Base-by-base conservation (phyloP, 2,113 vertebrate genomes). In the Siniperca chuatsi region DNA sequence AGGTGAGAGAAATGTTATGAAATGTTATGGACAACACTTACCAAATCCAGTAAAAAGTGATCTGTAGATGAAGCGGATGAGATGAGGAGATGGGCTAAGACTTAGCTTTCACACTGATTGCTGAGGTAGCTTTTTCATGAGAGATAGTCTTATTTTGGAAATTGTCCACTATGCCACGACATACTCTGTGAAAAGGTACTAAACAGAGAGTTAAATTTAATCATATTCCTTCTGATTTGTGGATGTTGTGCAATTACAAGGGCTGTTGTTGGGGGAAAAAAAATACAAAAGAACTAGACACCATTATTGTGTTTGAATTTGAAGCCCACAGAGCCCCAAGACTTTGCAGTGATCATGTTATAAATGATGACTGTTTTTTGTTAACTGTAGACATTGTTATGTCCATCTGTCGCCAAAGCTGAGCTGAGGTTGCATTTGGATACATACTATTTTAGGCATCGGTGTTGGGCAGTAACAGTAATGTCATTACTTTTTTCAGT, bases 51-150 rank as follows among this genome's bases (percentile, higher is more conserved):
- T 18, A 13, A 35, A 55, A 65, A 64, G 55, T 75, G 58, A 44
- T 21, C 23, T 54, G 48, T 61, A 35, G 13, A 50, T 23, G n/a
- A 75, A 42, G 70, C 68, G 58, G 78, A 77, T 29, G 35, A 37
- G 35, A 44, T 44, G 8, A 8, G 37, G 15, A 70, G 20, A 64
- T 44, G 44, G 54, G 16, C 42, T 40, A 71, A 81, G 21, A 71
- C 20, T 16, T 48, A 74, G 52, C 78, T 67, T 71, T 82, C 46
- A 75, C 4, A 40, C 42, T 71, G 42, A 75, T 23, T 66, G 42
- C 71, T 70, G 57, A 57, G 48, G 66, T 48, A 40, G 11, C 37
- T 12, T 2, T 55, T 69, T 62, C 25, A 64, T 54, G 37, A 54
- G 20, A 35, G 20, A 46, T 20, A 20, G 37, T 55, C 23, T 23